Conservation (phyloP, 2,888 invertebrate species). For the Digitonthophagus gazella region DNA sequence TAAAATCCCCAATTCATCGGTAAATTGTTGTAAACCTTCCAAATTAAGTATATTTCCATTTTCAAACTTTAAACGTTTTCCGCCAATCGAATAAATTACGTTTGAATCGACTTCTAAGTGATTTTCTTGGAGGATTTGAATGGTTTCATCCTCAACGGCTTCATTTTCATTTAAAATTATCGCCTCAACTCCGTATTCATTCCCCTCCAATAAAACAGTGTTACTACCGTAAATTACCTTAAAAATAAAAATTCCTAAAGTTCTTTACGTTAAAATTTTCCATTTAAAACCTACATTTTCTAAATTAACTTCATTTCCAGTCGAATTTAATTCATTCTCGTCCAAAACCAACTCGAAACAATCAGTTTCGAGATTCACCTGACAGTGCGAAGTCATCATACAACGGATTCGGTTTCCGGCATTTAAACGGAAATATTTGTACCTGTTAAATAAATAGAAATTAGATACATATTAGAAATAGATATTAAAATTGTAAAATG, state of each 20-base stretch:
- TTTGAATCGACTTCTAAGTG: conserved; percentile 11
- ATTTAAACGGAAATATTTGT: too few relatives aligned
- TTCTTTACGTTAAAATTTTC: not conserved
- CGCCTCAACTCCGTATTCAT: conserved; percentile 30
- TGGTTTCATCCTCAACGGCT: conserved; percentile 22
- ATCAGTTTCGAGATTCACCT: conserved; percentile 19
- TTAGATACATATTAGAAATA: too few relatives aligned
- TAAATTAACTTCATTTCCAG: conserved; percentile 11
- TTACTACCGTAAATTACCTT: conserved; percentile 23
- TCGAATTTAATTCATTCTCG: conserved; percentile 8
- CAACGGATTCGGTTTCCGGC: too few relatives aligned
- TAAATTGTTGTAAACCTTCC: not conserved
- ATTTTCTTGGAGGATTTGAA: conserved; percentile 21
- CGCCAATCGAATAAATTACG: conserved; percentile 20
- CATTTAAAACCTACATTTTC: conserved; percentile 17
- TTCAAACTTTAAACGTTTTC: conserved; percentile 19
- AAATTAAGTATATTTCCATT: conserved; percentile 10
- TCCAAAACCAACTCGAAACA: conserved; percentile 23
- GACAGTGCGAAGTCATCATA: too few relatives aligned
- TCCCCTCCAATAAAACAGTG: conserved; percentile 27
- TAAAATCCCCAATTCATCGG: conserved; percentile 22
- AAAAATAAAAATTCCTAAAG: conserved; percentile 1
- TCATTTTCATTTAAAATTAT: conserved; percentile 25
- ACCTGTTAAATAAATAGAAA: too few relatives aligned
- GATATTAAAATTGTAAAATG: too few relatives aligned